These are phyloP conservation scores for Polyommatus iphigenia DNA, from an alignment of 2,888 invertebrate genomes.

Conservation along the genomic window DNA sequence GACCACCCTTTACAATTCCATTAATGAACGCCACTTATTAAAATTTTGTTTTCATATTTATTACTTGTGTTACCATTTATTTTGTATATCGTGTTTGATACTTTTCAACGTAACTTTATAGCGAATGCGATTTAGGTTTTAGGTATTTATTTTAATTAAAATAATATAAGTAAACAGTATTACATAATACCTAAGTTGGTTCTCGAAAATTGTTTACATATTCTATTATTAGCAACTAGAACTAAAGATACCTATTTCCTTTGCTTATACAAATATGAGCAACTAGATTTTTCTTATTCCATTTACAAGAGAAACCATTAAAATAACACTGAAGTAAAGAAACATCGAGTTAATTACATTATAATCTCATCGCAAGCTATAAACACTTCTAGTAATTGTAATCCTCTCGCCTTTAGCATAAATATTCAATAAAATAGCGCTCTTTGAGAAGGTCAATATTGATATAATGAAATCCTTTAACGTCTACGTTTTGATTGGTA, in stretches of 20 bases:
- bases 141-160: too few species aligned
- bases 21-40: constrained; percentile 75
- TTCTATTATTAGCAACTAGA: too few species aligned
- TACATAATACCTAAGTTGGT: too few species aligned
- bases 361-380: constrained; percentile 34
- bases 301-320: not conserved
- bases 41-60: constrained; percentile 58
- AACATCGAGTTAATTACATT: not conserved
- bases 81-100: not conserved
- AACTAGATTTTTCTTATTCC: not conserved
- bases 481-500: constrained; percentile 56
- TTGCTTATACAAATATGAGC: too few species aligned
- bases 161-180: too few species aligned
- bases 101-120: not conserved
- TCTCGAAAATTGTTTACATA: too few species aligned
- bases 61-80: constrained; percentile 35
- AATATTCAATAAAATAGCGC: constrained; percentile 62
- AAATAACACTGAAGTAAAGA: constrained; percentile 4
- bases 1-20: constrained; percentile 74
- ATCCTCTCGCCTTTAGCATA: constrained; percentile 54
- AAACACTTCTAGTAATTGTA: constrained; percentile 52
- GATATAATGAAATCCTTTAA: constrained; percentile 62
- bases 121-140: too few species aligned
- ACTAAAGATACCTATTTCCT: too few species aligned
- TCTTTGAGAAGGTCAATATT: constrained; percentile 58